phyloP scores from a whole-genome alignment of 2,113 vertebrate species.

The Circaetus cinerascens region DNA sequence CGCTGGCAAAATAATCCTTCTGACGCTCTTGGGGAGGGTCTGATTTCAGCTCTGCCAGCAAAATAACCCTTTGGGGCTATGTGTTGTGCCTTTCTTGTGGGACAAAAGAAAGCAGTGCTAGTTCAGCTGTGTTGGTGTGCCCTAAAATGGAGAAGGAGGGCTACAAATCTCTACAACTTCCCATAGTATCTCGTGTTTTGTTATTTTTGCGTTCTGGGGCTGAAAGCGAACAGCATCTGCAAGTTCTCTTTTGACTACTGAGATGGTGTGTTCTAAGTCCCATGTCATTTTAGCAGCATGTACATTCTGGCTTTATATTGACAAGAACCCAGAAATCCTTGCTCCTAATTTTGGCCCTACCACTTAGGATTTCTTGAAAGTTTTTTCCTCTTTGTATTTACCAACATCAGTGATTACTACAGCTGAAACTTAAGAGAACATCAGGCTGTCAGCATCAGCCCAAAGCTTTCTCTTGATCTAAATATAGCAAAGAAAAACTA shows the following conservation, averaged over 20 bases:
- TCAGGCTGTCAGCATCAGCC: not conserved
- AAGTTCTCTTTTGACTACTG: not conserved
- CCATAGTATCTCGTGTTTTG: accelerated
- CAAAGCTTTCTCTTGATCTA: not conserved
- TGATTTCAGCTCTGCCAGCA: not conserved
- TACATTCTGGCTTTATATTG: not conserved
- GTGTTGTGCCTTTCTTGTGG: not conserved
- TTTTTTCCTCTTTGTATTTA: not conserved
- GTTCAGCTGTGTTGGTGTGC: not conserved
- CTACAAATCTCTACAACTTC: not conserved
- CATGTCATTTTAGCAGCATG: not conserved
- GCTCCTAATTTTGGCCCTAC: not conserved
- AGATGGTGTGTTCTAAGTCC: not conserved
- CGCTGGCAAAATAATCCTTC: not conserved
- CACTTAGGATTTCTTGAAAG: not conserved
- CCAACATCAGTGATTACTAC: not conserved
- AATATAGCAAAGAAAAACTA: not conserved
- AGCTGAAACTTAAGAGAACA: not conserved
- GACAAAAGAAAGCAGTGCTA: not conserved
- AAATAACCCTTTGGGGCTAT: not conserved
- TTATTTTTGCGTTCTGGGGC: not conserved
- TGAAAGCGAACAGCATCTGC: not conserved
- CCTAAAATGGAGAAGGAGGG: not conserved
- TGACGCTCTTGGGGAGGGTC: not conserved
- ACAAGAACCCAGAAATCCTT: not conserved